Conservation (phyloP, 2,888 invertebrate species). For the Ochropleura plecta region DNA sequence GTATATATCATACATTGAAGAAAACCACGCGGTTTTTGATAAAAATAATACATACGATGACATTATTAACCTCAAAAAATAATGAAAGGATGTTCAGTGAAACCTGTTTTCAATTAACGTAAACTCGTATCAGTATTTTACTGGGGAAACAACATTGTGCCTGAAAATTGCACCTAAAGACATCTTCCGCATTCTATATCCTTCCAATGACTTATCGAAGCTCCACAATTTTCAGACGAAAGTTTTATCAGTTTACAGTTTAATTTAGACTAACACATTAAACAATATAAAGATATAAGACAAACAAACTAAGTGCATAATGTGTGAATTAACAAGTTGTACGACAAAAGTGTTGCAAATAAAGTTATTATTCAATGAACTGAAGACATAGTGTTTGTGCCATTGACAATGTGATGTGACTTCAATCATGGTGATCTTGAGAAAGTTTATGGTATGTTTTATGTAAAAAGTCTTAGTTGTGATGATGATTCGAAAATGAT, state of each 20-base stretch:
- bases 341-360: constrained; percentile 47
- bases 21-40: constrained; percentile 5
- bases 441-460: constrained; percentile 83
- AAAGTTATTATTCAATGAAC: constrained; percentile 51
- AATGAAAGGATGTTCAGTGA: constrained; percentile 45
- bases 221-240: constrained; percentile 37
- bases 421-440: constrained; percentile 82
- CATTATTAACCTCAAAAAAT: constrained; percentile 33
- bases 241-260: constrained; percentile 26
- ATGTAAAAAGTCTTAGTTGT: background rate
- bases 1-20: constrained; percentile 6
- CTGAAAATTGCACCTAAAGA: constrained; percentile 6
- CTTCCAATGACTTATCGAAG: constrained; percentile 18
- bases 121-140: constrained; percentile 28
- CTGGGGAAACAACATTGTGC: constrained; percentile 20
- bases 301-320: constrained; percentile 46
- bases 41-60: constrained; percentile 16
- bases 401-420: constrained; percentile 81
- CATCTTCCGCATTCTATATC: constrained; percentile 29
- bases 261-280: constrained; percentile 6
- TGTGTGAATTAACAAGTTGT: constrained; percentile 57
- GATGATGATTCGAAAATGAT: background rate
- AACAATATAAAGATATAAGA: background rate
- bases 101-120: constrained; percentile 38
- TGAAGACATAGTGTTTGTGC: constrained; percentile 66